A percentile compares a stretch with the other conserved stretches of the same genome.
Conservation (phyloP, 2,797 vertebrate species). For the Otolemur crassicaudatus region DNA sequence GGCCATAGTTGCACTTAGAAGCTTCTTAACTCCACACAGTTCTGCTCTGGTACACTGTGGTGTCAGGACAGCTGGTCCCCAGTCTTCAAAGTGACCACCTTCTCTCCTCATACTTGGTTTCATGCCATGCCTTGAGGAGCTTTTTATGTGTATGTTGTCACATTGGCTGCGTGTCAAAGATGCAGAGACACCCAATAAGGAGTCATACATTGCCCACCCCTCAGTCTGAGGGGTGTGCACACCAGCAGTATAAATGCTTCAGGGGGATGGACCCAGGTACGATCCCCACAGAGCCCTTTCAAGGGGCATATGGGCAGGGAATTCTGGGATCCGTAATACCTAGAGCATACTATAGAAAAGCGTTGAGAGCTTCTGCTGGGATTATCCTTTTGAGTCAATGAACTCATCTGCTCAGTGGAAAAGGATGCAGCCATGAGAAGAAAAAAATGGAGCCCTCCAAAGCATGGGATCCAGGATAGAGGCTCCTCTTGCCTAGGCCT, state of each 20-base stretch:
- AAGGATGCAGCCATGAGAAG: not conserved
- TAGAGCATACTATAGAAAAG: not conserved
- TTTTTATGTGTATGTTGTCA: no score
- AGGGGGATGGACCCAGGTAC: not conserved
- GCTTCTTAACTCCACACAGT: not conserved
- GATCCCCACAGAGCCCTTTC: no score
- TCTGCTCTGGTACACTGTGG: not conserved
- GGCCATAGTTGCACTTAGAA: not conserved
- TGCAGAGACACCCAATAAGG: not conserved
- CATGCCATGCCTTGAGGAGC: not conserved
- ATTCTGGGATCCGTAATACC: not conserved
- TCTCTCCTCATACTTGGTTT: not conserved
- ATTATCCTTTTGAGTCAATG: not conserved
- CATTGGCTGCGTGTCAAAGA: not conserved
- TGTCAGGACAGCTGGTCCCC: no score
- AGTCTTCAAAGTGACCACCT: not conserved
- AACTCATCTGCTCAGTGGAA: not conserved
- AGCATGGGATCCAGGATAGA: no score
- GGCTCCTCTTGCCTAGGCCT: not conserved
- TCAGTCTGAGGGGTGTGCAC: no score
- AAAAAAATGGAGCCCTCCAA: not conserved
- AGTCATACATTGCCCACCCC: not conserved
- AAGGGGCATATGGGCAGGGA: not conserved
- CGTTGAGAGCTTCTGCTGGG: not conserved
- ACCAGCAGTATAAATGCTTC: not conserved